Percentiles rank a stretch among this genome's conserved stretches.
phyloP scores from a whole-genome alignment of 1,140 invertebrate genomes.

The Pararge aegeria region DNA sequence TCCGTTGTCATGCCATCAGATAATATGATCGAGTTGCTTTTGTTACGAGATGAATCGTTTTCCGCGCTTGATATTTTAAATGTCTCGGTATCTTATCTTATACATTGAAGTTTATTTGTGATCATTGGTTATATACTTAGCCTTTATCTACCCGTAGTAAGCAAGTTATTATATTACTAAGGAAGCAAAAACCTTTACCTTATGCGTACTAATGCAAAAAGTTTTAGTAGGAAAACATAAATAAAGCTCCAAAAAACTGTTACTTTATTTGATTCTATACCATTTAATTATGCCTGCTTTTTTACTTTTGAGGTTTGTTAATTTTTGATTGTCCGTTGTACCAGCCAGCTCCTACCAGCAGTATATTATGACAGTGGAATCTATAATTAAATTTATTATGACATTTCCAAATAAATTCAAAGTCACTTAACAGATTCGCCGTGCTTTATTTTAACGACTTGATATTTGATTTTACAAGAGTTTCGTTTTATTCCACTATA shows the following conservation, averaged over 20 bases:
- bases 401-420: not conserved
- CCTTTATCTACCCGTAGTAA: too few species aligned
- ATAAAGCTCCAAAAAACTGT: too few species aligned
- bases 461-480: not conserved
- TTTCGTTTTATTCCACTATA: not conserved
- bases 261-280: too few species aligned
- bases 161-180: too few species aligned
- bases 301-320: not conserved
- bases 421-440: not conserved
- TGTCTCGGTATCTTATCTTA: not conserved
- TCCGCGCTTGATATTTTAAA: constrained; percentile 1
- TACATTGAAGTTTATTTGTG: not conserved
- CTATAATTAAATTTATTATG: not conserved
- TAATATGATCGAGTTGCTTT: constrained; percentile 28
- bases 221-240: too few species aligned
- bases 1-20: constrained; percentile 28
- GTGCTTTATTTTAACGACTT: not conserved
- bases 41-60: constrained; percentile 25
- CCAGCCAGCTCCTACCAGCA: not conserved
- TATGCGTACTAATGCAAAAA: too few species aligned
- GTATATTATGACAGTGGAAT: not conserved
- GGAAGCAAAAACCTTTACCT: too few species aligned
- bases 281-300: not conserved
- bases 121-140: too few species aligned
- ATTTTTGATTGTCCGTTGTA: too few species aligned